phyloP scores from a whole-genome alignment of 2,113 vertebrate genomes.

The Paradisaea rubra region DNA sequence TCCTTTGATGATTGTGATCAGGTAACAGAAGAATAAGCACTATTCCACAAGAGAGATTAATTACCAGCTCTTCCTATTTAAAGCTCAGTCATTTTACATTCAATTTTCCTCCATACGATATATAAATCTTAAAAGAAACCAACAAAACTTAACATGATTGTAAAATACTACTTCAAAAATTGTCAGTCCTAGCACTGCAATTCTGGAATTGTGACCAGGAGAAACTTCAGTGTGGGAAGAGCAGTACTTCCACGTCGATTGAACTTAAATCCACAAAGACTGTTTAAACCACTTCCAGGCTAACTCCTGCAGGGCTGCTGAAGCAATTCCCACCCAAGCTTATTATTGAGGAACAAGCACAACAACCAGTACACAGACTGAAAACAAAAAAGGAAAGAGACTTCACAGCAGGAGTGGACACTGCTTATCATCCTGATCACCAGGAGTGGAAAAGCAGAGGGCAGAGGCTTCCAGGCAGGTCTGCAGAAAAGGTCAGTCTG shows the following conservation, averaged over 20 bases:
- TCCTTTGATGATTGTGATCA: background rate
- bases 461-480: background rate
- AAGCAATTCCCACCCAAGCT: background rate
- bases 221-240: background rate
- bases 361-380: background rate
- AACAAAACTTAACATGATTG: background rate
- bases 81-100: background rate
- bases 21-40: background rate
- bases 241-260: rapidly evolving
- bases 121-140: background rate
- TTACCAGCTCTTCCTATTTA: background rate
- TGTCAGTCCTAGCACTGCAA: background rate
- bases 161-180: background rate
- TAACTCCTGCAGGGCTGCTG: background rate
- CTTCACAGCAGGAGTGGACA: background rate
- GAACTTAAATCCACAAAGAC: background rate
- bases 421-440: background rate
- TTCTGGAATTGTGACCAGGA: background rate
- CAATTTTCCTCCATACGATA: background rate
- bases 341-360: background rate
- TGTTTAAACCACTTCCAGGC: background rate
- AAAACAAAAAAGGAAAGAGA: background rate
- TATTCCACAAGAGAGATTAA: background rate
- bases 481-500: background rate
- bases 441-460: background rate